Conservation (phyloP, 2,888 invertebrate species). For the Spicauda simplicius region DNA sequence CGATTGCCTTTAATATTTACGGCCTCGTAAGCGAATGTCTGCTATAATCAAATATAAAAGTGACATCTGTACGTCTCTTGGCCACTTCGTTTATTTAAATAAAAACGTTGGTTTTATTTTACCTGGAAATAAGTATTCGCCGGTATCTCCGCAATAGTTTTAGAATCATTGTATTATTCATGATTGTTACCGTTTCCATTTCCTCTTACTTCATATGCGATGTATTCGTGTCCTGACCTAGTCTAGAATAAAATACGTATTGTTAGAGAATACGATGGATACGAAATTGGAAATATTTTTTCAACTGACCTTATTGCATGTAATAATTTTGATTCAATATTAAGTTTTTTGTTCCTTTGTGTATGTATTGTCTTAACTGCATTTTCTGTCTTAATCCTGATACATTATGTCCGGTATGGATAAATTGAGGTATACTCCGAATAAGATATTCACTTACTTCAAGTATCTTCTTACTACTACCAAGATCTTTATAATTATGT, state of each 20-base stretch:
- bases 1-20: too few species aligned
- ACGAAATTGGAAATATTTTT: background rate
- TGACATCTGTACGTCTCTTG: background rate
- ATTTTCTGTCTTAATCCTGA: too few species aligned
- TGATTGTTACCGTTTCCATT: constrained; percentile 55
- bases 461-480: too few species aligned
- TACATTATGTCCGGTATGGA: too few species aligned
- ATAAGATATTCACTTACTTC: too few species aligned
- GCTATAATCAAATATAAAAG: background rate
- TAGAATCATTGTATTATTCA: constrained; percentile 53
- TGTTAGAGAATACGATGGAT: constrained; percentile 17
- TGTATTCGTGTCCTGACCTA: constrained; percentile 51
- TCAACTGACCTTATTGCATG: too few species aligned
- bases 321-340: too few species aligned
- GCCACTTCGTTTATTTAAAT: background rate
- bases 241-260: constrained; percentile 50
- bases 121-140: constrained; percentile 4
- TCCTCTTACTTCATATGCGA: constrained; percentile 53
- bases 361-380: too few species aligned
- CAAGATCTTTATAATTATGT: too few species aligned
- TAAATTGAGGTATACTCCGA: too few species aligned
- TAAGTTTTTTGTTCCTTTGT: too few species aligned
- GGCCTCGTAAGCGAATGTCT: too few species aligned
- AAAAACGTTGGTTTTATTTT: background rate
- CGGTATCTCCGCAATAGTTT: constrained; percentile 53